Conservation (phyloP, 92 coral and sea anemone genomes). For the Porites cylindrica region DNA sequence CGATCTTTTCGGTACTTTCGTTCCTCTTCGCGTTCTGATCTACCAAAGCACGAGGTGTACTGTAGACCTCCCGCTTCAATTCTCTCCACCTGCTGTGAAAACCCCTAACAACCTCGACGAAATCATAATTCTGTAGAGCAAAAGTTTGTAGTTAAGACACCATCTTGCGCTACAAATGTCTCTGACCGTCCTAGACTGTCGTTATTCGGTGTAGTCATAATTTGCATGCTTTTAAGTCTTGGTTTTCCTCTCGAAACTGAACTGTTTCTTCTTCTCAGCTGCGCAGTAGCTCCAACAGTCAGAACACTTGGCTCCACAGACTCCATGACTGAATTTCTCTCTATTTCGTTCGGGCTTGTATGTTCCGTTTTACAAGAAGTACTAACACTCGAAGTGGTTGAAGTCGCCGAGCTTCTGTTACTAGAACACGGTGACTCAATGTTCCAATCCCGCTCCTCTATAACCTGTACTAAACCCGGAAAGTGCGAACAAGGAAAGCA, state of each 20-base stretch:
- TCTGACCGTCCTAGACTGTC: conserved; percentile 30
- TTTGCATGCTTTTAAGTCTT: neutral
- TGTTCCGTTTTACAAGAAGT: neutral
- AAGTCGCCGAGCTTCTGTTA: conserved; percentile 16
- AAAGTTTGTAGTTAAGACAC: conserved; percentile 49
- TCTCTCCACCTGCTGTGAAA: too few species aligned
- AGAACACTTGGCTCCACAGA: conserved; percentile 4
- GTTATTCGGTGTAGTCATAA: neutral
- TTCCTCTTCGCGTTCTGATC: neutral
- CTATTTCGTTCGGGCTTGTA: neutral
- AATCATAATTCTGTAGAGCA: conserved; percentile 50
- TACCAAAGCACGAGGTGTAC: neutral
- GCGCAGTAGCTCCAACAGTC: conserved; percentile 30
- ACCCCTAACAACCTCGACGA: neutral
- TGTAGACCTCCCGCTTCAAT: neutral
- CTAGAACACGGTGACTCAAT: conserved; percentile 15
- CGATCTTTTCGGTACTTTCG: too few species aligned
- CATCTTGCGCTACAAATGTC: conserved; percentile 53
- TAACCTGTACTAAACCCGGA: neutral
- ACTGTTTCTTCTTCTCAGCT: conserved; percentile 37
- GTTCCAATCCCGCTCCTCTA: conserved; percentile 1
- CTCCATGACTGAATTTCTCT: neutral
- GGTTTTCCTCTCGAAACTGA: conserved; percentile 2
- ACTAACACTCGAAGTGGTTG: neutral
- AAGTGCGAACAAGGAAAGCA: conserved; percentile 27